Conservation (phyloP, 2,797 vertebrate genomes). For the Centroberyx gerrardi region DNA sequence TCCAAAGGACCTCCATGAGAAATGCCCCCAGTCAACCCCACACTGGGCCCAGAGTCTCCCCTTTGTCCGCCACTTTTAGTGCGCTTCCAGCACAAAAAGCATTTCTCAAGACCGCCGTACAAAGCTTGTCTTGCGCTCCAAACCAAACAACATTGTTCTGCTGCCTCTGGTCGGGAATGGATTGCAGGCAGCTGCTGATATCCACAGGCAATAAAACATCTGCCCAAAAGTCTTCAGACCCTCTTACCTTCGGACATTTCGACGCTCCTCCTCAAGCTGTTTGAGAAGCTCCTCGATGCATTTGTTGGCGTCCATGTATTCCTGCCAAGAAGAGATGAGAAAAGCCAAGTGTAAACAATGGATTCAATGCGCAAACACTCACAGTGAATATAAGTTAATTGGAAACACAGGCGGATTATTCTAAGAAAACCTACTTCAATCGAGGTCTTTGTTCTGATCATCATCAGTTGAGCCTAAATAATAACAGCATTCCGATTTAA, state of each 20-base stretch:
- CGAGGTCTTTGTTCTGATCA: not conserved
- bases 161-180: constrained; percentile 68
- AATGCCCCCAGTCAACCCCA: constrained; percentile 71
- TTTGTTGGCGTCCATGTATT: constrained; percentile 93
- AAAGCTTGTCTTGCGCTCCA: constrained; percentile 73
- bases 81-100: constrained; percentile 67
- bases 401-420: constrained; percentile 31
- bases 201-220: constrained; percentile 65
- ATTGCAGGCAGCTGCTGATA: constrained; percentile 76
- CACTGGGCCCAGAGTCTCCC: constrained; percentile 57
- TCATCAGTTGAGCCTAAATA: constrained; percentile 10
- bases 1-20: constrained; percentile 73
- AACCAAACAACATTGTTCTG: constrained; percentile 78
- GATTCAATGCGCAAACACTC: constrained; percentile 27
- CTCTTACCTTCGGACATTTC: constrained; percentile 90
- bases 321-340: constrained; percentile 78
- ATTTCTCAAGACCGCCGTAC: constrained; percentile 73
- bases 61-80: constrained; percentile 75
- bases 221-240: constrained; percentile 48
- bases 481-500: constrained; percentile 6
- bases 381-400: not conserved
- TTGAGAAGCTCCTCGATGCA: constrained; percentile 91
- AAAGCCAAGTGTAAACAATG: constrained; percentile 48
- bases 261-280: constrained; percentile 91
- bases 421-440: not conserved